Conservation (phyloP, 2,113 vertebrate genomes). For the Dasyprocta punctata region DNA sequence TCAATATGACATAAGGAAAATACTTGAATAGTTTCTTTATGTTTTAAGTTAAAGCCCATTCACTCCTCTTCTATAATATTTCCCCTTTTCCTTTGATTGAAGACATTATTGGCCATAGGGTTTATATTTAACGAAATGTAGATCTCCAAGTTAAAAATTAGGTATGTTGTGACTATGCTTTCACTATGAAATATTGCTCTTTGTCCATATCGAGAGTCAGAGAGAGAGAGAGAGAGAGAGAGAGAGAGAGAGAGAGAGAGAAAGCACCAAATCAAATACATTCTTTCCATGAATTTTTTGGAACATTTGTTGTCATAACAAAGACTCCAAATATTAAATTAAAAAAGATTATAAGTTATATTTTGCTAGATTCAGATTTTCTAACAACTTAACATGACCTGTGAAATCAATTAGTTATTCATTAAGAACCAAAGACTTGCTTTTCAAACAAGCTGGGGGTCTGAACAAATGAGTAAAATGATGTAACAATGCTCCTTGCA, state of each 20-base stretch:
- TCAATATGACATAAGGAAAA: neutral
- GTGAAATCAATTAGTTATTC: neutral
- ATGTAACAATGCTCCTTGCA: neutral
- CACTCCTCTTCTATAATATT: neutral
- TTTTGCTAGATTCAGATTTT: neutral
- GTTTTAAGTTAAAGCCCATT: neutral
- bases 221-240: no score
- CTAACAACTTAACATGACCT: neutral
- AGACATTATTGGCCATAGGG: neutral
- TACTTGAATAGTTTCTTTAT: neutral
- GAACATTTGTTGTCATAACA: neutral
- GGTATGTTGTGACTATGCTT: no score
- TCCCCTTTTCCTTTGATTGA: neutral
- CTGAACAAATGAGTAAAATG: neutral
- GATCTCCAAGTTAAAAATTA: neutral
- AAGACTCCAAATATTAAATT: neutral
- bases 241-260: neutral
- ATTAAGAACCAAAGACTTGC: neutral
- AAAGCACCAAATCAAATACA: neutral
- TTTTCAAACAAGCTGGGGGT: neutral
- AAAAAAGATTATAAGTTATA: neutral
- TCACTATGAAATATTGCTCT: fast-evolving
- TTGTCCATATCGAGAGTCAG: neutral
- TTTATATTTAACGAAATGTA: neutral
- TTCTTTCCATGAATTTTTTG: neutral